Evolutionary conservation across 2,888 invertebrate species (phyloP), one percentile per base, ranked within the genome.

Genomic region (Heteropelma amictum): DNA sequence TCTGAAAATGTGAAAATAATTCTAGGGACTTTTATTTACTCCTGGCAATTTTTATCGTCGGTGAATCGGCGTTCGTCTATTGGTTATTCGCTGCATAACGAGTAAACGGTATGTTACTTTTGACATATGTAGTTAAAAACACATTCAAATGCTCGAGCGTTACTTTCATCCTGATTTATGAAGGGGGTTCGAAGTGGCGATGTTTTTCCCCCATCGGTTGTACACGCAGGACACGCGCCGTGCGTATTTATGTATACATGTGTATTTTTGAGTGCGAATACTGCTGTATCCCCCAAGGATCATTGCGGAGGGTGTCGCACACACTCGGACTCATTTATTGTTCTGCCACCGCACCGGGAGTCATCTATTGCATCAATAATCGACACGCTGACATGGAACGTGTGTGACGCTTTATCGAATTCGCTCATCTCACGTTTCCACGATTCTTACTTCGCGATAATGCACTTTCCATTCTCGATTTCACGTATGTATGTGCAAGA

Each of bases 321-420:
- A 76, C 67, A 77, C 78, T 79, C 75, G 75, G 74, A 75, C 76
- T 77, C 70, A 47, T 58, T 23, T 61, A 75, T 77, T 79, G 79
- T 81, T 72, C 75, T 76, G 63, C 53, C 10, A 42, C 38, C 26
- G 56, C 68, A 73, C 63, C 65, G 70, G 53, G 33, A 69, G 61
- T 64, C 76, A 69, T 74, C 74, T 63, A 75, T 76, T 70, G 71
- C 70, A 72, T 60, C 64, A 54, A 70, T 69, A 67, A 70, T 64
- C 65, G 76, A 45, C 61, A 79, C 69, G 61, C 60, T 45, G 77
- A 77, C 72, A 70, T 68, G 51, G 35, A 40, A 28, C 61, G 26
- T n/a, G n/a, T n/a, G n/a, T 47, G 35, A 21, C 49, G 40, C 45
- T 51, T 65, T 67, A 73, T 77, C 73, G 19, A 58, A 45, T 26